A percentile compares a stretch with the other conserved stretches of the same genome.
Conservation (phyloP, 2,888 invertebrate genomes). For the Heliconius ismenius region DNA sequence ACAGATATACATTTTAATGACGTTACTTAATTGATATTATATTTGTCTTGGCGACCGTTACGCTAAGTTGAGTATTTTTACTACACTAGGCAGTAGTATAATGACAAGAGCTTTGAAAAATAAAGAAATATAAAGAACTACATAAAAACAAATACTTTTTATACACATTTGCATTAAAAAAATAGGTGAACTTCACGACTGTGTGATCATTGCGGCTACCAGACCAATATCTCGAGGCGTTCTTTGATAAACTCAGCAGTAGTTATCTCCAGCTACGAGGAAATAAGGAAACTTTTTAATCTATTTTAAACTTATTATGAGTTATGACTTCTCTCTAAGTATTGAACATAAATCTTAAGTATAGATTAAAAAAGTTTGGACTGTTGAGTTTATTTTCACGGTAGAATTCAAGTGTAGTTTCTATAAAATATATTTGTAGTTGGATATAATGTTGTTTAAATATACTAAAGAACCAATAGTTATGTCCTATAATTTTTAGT, state of each 20-base stretch:
- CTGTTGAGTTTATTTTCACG: background rate
- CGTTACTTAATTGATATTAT: too few species aligned
- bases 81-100: background rate
- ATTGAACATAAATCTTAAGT: conserved; percentile 16
- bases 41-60: background rate
- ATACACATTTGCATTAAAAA: background rate
- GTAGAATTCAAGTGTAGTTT: background rate
- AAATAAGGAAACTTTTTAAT: conserved; percentile 23
- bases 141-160: background rate
- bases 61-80: too few species aligned
- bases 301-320: conserved; percentile 22
- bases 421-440: background rate
- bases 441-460: background rate
- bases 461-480: too few species aligned
- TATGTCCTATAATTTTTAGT: too few species aligned
- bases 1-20: too few species aligned
- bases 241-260: conserved; percentile 21
- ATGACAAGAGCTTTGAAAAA: background rate
- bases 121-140: background rate
- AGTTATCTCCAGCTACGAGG: conserved; percentile 12
- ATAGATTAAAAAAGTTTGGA: conserved; percentile 13
- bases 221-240: conserved; percentile 12
- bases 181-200: conserved; percentile 9
- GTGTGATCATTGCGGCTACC: conserved; percentile 2
- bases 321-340: conserved; percentile 24